Evolutionary conservation across 30 jellyfish, hydroid and myxozoan genomes (phyloP).

Genomic region (Morbakka virulenta): DNA sequence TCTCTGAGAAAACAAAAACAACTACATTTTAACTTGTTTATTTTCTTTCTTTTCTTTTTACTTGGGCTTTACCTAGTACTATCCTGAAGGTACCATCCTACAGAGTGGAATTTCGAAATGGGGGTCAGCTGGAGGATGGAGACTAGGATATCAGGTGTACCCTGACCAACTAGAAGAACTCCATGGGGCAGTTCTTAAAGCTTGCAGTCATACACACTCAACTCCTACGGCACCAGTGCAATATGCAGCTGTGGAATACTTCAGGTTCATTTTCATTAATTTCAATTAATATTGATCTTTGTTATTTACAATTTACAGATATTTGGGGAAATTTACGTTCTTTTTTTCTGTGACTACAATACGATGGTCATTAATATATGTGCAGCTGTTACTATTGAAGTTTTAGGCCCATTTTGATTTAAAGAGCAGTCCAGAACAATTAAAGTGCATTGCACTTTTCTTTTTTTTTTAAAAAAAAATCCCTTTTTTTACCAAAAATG

Average conservation of each 20-base stretch:
- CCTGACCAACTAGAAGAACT: slow-evolving; percentile 22
- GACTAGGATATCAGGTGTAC: slow-evolving; percentile 52
- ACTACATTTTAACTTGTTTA: no score
- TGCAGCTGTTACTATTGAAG: no score
- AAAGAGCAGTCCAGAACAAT: no score
- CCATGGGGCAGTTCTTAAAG: slow-evolving; percentile 28
- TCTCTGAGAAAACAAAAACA: no score
- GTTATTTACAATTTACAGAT: neutral
- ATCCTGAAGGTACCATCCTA: slow-evolving; percentile 60
- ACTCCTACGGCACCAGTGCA: slow-evolving; percentile 58
- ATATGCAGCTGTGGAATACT: slow-evolving; percentile 59
- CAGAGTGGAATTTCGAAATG: slow-evolving; percentile 63
- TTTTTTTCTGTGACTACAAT: no score
- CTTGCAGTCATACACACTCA: slow-evolving; percentile 48
- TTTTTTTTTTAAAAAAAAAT: no score
- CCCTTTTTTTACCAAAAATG: no score
- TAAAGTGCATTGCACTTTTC: no score
- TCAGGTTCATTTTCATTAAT: slow-evolving; percentile 10
- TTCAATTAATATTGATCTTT: neutral
- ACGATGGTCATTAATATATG: no score
- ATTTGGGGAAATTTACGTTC: neutral
- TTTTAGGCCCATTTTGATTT: no score
- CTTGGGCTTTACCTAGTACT: no score
- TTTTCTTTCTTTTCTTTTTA: no score
- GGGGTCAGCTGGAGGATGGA: slow-evolving; percentile 78